phyloP scores from a whole-genome alignment of 2,113 vertebrate genomes.

The Ochotona princeps region DNA sequence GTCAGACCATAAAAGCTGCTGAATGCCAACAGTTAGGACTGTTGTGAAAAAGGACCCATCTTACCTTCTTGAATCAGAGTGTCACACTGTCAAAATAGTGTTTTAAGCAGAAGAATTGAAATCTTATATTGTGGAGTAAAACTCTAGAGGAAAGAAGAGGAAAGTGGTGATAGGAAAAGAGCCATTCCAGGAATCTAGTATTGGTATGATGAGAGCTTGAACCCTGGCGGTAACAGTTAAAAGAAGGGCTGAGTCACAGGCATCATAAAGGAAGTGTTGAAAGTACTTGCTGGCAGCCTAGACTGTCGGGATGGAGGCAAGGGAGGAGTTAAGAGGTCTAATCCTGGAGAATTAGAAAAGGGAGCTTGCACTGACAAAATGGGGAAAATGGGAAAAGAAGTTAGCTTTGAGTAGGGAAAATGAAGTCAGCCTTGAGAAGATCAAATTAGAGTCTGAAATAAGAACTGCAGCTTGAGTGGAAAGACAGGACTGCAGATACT shows the following conservation, averaged over 20 bases:
- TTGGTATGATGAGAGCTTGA: neutral
- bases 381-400: neutral
- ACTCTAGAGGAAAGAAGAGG: neutral
- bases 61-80: neutral
- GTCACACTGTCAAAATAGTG: neutral
- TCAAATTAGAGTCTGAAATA: neutral
- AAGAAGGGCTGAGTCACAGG: constrained; percentile 23
- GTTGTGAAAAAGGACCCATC: neutral
- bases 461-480: constrained; percentile 1
- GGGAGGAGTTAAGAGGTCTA: constrained; percentile 25
- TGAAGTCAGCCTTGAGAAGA: neutral
- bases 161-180: neutral
- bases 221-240: neutral
- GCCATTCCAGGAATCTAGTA: neutral
- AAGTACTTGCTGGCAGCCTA: constrained; percentile 2
- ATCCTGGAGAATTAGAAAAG: neutral
- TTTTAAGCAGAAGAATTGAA: constrained; percentile 14
- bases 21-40: neutral
- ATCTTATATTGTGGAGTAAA: neutral
- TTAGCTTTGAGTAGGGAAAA: neutral
- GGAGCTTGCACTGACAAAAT: neutral
- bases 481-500: neutral
- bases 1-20: neutral
- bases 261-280: neutral
- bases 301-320: neutral